A percentile compares a stretch with the other conserved stretches of the same genome.
These are phyloP conservation scores for Drosophila nigritarsus DNA, from an alignment of 2,888 invertebrate genomes.

Conservation along the genomic window DNA sequence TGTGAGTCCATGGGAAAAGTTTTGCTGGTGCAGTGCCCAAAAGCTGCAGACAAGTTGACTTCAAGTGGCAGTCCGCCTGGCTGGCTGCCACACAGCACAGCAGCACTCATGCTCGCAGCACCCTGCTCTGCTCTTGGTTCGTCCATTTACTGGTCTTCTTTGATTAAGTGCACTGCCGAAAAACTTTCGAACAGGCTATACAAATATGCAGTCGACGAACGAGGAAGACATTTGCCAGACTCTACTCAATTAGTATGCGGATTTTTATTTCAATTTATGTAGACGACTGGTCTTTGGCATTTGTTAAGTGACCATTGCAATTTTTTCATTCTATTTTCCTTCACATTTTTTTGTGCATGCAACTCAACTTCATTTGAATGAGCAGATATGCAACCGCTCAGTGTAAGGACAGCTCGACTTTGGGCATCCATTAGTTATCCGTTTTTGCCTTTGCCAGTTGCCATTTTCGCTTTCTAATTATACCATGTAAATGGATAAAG, in stretches of 20 bases:
- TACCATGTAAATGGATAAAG: slow-evolving; percentile 64
- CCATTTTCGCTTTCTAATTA: slow-evolving; percentile 71
- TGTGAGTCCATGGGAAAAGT: slow-evolving; percentile 46
- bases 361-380: slow-evolving; percentile 27
- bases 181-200: slow-evolving; percentile 64
- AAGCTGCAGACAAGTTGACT: slow-evolving; percentile 65
- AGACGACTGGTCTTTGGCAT: slow-evolving; percentile 22
- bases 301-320: slow-evolving; percentile 36
- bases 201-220: slow-evolving; percentile 60
- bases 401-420: slow-evolving; percentile 43
- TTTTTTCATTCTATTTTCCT: slow-evolving; percentile 20
- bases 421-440: slow-evolving; percentile 57
- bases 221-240: slow-evolving; percentile 23
- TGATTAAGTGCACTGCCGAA: slow-evolving; percentile 69
- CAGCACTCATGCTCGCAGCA: not conserved
- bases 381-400: slow-evolving; percentile 16
- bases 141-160: slow-evolving; percentile 27
- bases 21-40: slow-evolving; percentile 42
- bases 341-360: slow-evolving; percentile 4
- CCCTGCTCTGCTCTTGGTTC: not conserved
- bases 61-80: slow-evolving; percentile 49
- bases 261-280: slow-evolving; percentile 72
- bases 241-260: slow-evolving; percentile 64
- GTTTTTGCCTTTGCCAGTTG: slow-evolving; percentile 26
- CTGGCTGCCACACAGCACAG: slow-evolving; percentile 11